Conservation (phyloP, 2,113 vertebrate species). For the Erpornis zantholeuca region DNA sequence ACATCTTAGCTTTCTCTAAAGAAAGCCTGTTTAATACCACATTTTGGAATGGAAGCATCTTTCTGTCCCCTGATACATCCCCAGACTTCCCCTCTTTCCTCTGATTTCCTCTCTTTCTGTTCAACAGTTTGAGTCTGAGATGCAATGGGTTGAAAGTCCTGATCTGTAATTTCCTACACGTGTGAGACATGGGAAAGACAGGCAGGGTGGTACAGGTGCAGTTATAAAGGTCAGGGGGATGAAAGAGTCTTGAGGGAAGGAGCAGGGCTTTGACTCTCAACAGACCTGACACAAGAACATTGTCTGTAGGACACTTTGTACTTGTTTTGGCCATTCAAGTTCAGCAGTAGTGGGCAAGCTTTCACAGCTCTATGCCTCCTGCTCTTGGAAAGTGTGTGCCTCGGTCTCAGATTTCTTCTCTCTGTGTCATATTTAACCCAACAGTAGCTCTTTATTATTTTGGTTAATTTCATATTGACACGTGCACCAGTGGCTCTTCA, state of each 20-base stretch:
- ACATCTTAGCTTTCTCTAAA: not conserved
- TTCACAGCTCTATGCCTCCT: not conserved
- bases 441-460: not conserved
- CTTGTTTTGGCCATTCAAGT: not conserved
- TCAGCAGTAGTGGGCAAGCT: not conserved
- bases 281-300: too few species aligned
- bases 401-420: not conserved
- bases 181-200: not conserved
- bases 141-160: not conserved
- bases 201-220: not conserved
- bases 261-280: not conserved
- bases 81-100: not conserved
- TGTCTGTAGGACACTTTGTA: not conserved
- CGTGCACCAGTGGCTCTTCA: not conserved
- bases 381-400: not conserved
- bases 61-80: not conserved
- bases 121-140: not conserved
- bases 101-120: not conserved
- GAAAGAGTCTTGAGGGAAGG: not conserved
- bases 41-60: not conserved
- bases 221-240: not conserved
- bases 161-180: not conserved
- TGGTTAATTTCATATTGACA: not conserved
- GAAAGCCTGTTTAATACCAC: not conserved
- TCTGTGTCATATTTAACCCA: not conserved